A percentile compares a stretch with the other conserved stretches of the same genome.
Conservation (phyloP, 2,113 vertebrate species). For the Bathybates hornii region DNA sequence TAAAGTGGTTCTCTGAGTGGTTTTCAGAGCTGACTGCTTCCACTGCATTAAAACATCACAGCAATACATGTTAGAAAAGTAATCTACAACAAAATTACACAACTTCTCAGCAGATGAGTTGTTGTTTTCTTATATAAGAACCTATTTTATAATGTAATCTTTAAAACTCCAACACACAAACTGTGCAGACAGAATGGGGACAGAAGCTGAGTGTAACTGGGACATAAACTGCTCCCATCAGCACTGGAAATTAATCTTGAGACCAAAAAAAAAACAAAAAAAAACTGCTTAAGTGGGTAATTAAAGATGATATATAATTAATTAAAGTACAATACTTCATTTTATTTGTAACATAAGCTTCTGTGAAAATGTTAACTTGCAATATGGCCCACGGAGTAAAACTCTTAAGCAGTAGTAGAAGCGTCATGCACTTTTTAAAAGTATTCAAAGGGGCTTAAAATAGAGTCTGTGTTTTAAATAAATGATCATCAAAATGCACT, state of each 20-base stretch:
- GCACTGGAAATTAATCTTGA: slow-evolving; percentile 1
- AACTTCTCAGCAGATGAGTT: background rate
- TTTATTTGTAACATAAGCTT: background rate
- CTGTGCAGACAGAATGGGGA: slow-evolving; percentile 33
- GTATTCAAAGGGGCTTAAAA: background rate
- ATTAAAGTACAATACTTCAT: background rate
- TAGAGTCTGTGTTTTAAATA: background rate
- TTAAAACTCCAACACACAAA: slow-evolving; percentile 10
- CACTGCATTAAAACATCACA: background rate
- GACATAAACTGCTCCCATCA: background rate
- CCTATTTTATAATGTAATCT: background rate
- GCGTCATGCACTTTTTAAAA: background rate
- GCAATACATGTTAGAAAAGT: background rate
- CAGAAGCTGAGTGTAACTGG: background rate
- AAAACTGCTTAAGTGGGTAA: background rate
- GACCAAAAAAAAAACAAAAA: background rate
- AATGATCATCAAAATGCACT: background rate
- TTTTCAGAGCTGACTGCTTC: background rate
- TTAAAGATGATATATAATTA: background rate
- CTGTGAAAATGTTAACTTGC: background rate
- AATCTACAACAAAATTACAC: background rate
- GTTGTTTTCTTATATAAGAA: background rate
- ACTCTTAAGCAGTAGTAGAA: background rate
- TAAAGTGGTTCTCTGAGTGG: background rate
- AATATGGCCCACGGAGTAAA: background rate